A percentile compares a stretch with the other conserved stretches of the same genome.
Evolutionary conservation across 2,888 invertebrate species (phyloP).

Genomic region (Drosophila bunnanda): DNA sequence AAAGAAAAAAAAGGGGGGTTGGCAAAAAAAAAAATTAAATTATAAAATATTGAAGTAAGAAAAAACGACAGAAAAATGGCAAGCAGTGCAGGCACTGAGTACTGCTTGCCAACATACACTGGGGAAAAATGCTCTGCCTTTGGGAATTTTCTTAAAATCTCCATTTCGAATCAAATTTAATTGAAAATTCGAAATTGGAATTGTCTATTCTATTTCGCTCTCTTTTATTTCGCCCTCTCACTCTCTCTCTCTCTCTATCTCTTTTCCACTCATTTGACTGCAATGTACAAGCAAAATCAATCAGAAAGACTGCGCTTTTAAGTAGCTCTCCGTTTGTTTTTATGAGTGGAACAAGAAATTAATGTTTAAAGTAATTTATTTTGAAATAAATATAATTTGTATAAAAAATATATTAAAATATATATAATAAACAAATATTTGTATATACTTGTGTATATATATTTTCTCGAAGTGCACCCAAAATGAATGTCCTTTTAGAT

Average conservation of each 20-base stretch:
- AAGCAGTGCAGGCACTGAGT: not conserved
- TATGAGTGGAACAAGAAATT: no score
- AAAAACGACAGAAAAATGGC: constrained; percentile 38
- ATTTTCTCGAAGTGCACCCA: constrained; percentile 33
- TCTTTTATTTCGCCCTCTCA: no score
- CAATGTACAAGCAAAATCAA: not conserved
- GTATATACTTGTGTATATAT: not conserved
- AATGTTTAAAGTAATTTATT: no score
- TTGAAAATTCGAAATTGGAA: not conserved
- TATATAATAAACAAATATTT: not conserved
- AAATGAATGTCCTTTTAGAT: constrained; percentile 79
- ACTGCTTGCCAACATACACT: not conserved
- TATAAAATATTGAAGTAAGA: constrained; percentile 80
- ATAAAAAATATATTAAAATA: not conserved
- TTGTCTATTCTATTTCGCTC: not conserved
- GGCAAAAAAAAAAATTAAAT: constrained; percentile 65
- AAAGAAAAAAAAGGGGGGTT: constrained; percentile 4
- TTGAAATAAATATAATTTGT: not conserved
- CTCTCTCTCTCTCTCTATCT: not conserved
- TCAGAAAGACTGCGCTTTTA: not conserved
- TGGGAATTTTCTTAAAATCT: not conserved
- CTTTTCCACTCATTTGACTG: not conserved
- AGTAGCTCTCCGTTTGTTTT: not conserved
- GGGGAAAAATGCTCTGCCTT: fast-evolving
- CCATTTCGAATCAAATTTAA: not conserved